Base-by-base conservation (phyloP, 2,797 vertebrate genomes). In the Cossypha caffra region DNA sequence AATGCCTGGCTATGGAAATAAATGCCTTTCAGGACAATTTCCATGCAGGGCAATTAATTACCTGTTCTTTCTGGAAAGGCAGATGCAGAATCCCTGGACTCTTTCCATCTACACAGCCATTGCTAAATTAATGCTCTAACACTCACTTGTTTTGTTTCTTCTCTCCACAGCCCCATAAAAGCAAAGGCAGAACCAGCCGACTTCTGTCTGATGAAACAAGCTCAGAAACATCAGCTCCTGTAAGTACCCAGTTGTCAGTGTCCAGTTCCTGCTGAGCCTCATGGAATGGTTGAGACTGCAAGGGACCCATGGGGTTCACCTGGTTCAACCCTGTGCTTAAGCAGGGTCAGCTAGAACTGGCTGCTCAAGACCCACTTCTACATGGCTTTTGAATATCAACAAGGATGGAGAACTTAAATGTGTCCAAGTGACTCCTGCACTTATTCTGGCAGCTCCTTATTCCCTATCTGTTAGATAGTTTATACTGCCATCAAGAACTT, bases 181-280 rank as follows among this genome's bases (percentile, higher is more conserved):
- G 92, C 93, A 37, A 97, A 97, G 89, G 95, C 95, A 52, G 91
- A 95, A 43, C 95, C 96, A 13, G 42, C 93, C 13, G 96, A 98
- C 73, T 98, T 98, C 93, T 98, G 75, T 88, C 96, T 95, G 54
- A 98, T 98, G 98, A 98, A 94, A 3, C 88, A 97, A 8, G 75
- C 94, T 25, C 98, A 98, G 95, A 98, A 98, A 72, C 88, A n/a
- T 8, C 96, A 73, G 67, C 95, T 98, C 33, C 94, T 98, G 98
- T 98, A 93, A 98, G 98, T 98, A 96, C 8, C 29, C 47, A 57
- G 10, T 10, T 37, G 13, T 15, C 37, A 40, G 55, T 42, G 47
- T n/a, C 79, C 38, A 28, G 45, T 77, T 48, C 20, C 55, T 50
- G 42, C 62, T 86, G 77, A 71, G 38, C 31, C 19, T 87, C 20